Evolutionary conservation across 1,140 invertebrate species (phyloP).

Genomic region (Cepaea nemoralis): DNA sequence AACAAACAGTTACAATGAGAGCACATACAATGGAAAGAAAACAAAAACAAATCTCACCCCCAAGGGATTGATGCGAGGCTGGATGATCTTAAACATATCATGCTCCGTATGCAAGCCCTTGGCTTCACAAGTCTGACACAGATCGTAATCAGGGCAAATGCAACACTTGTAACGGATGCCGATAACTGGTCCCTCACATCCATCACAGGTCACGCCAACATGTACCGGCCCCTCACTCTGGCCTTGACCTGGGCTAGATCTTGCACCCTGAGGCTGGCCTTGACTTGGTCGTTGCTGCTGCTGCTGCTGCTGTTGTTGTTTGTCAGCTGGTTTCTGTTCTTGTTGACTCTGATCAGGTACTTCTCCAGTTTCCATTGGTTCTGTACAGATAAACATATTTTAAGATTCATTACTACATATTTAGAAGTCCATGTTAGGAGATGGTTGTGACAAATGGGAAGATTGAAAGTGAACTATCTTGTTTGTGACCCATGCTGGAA

Average conservation of each 20-base stretch:
- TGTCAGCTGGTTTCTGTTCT: not conserved
- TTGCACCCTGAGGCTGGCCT: not conserved
- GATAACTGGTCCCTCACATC: slow-evolving; percentile 77
- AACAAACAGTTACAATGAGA: too few species aligned
- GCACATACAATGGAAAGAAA: too few species aligned
- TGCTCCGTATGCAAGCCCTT: slow-evolving; percentile 82
- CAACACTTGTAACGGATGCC: slow-evolving; percentile 91
- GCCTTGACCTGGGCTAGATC: not conserved
- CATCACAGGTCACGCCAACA: slow-evolving; percentile 81
- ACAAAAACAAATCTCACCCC: too few species aligned
- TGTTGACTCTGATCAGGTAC: not conserved
- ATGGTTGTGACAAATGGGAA: too few species aligned
- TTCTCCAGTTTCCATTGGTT: not conserved
- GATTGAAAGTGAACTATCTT: too few species aligned
- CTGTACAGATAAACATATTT: not conserved
- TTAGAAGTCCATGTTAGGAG: too few species aligned
- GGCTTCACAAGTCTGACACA: slow-evolving; percentile 84
- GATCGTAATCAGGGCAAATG: slow-evolving; percentile 85
- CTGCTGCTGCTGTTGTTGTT: slow-evolving; percentile 2
- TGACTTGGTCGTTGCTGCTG: not conserved
- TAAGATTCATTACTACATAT: too few species aligned
- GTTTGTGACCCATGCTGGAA: too few species aligned
- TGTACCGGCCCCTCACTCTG: slow-evolving; percentile 72
- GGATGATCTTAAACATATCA: slow-evolving; percentile 82
- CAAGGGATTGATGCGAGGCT: slow-evolving; percentile 48